A percentile compares a stretch with the other conserved stretches of the same genome.
These are phyloP conservation scores for Trachemys scripta DNA, from an alignment of 2,113 vertebrate species.

Conservation along the genomic window DNA sequence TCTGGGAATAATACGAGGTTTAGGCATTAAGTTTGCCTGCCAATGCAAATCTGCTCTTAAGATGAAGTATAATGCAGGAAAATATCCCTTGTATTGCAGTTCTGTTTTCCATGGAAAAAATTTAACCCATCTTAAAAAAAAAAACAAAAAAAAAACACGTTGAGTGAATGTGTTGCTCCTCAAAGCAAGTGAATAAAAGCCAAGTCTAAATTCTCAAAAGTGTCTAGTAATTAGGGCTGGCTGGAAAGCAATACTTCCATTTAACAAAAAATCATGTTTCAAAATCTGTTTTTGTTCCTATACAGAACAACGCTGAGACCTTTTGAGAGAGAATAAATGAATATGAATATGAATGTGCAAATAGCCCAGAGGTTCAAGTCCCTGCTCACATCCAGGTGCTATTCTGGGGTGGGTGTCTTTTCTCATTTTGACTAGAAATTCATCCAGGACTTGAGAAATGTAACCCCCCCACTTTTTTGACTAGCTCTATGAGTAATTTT, in stretches of 20 bases:
- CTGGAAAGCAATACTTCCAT: neutral
- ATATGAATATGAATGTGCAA: neutral
- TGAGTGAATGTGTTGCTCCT: conserved; percentile 36
- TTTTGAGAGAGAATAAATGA: neutral
- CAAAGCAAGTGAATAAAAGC: conserved; percentile 42
- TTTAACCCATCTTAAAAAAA: neutral
- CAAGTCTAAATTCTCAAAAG: neutral
- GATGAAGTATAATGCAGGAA: conserved; percentile 5
- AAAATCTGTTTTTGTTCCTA: neutral
- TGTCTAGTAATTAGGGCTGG: neutral
- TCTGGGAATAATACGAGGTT: conserved; percentile 46
- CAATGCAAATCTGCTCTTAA: conserved; percentile 42
- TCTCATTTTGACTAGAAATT: neutral
- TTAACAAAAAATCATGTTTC: neutral
- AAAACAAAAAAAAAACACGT: neutral
- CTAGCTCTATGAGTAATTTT: neutral
- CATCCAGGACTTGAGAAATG: neutral
- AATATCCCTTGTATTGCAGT: neutral
- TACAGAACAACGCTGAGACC: neutral
- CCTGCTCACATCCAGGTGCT: neutral
- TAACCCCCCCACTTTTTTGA: neutral
- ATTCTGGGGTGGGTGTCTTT: neutral
- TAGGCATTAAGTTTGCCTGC: neutral
- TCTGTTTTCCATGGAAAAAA: neutral
- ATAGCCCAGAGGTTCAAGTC: neutral